phyloP scores from a whole-genome alignment of 2,797 vertebrate species.

The Buphagus erythrorhynchus region DNA sequence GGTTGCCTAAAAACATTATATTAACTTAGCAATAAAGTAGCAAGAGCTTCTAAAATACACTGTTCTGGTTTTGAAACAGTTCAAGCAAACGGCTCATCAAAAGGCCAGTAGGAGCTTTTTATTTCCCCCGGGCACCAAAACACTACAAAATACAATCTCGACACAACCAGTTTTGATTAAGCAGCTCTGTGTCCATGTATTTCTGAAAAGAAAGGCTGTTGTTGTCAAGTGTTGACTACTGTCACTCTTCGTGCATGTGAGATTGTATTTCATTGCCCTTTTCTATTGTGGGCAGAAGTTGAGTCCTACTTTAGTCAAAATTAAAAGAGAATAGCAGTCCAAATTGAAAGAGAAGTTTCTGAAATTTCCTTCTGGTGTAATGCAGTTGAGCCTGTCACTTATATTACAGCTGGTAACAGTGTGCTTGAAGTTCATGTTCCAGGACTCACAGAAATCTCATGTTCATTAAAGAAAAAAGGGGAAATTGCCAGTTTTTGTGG shows the following conservation, averaged over 20 bases:
- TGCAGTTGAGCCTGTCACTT: background rate
- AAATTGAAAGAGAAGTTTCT: background rate
- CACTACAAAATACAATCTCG: background rate
- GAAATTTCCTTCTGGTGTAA: background rate
- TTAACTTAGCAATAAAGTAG: background rate
- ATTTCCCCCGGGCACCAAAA: background rate
- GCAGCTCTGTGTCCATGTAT: background rate
- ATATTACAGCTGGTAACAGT: background rate
- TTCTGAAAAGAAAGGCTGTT: background rate
- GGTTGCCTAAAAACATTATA: background rate
- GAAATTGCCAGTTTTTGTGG: background rate
- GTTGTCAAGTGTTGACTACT: background rate
- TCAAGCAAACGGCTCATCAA: background rate
- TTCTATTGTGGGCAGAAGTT: background rate
- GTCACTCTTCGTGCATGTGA: background rate
- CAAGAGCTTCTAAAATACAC: background rate
- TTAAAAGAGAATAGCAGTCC: background rate
- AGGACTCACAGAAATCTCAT: background rate
- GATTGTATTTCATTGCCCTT: background rate
- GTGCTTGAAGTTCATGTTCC: fast-evolving
- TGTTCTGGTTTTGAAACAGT: background rate
- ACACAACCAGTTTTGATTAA: background rate
- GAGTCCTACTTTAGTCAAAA: background rate
- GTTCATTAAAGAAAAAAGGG: background rate
- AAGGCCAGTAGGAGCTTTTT: background rate